Conservation (phyloP, 2,797 vertebrate species). For the Orientallactaga sibirica region DNA sequence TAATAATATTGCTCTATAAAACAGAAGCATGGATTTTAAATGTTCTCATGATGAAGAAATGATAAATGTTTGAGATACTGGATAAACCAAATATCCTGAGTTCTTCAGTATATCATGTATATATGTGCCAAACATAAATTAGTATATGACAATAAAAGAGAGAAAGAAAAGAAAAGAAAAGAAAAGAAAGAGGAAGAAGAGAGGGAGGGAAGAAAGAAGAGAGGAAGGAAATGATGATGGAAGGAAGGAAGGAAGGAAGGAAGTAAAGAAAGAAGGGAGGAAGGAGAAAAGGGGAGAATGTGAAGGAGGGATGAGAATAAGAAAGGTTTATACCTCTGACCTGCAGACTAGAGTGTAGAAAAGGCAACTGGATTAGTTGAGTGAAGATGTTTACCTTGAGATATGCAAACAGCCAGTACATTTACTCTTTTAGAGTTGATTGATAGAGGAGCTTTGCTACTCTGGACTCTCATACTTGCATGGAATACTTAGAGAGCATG, state of each 20-base stretch:
- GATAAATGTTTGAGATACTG: neutral
- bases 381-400: neutral
- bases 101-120: neutral
- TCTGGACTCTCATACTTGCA: neutral
- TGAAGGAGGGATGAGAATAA: no score
- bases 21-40: neutral
- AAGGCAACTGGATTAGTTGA: neutral
- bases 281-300: neutral
- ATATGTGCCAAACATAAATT: neutral
- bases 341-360: neutral
- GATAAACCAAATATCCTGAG: neutral
- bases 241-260: neutral
- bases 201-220: neutral
- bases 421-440: neutral
- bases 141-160: neutral
- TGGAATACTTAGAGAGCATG: neutral
- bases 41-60: neutral
- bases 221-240: rapidly evolving
- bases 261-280: neutral
- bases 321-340: no score
- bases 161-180: neutral
- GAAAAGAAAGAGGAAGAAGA: neutral
- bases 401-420: neutral
- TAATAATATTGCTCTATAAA: neutral
- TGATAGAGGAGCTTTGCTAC: neutral